Evolutionary conservation across 2,888 invertebrate species (phyloP).

Genomic region (Neoitamus cyanurus): DNA sequence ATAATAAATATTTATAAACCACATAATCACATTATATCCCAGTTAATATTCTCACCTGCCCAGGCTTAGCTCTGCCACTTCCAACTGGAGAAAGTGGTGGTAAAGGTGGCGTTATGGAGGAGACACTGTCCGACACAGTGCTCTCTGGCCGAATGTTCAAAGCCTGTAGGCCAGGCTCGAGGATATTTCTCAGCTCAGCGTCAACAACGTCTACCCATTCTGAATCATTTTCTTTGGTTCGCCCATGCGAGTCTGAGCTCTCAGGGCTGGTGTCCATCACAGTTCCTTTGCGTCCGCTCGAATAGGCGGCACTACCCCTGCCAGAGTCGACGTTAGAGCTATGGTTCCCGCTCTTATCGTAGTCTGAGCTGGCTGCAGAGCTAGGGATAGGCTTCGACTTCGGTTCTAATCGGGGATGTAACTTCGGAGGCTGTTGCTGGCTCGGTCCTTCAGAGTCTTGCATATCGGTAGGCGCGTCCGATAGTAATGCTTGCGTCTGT

Average conservation of each 20-base stretch:
- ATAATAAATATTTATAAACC: neutral
- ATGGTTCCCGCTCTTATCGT: constrained; percentile 79
- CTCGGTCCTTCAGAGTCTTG: constrained; percentile 24
- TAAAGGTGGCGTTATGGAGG: constrained; percentile 81
- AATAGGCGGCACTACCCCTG: constrained; percentile 83
- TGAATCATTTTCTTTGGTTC: constrained; percentile 71
- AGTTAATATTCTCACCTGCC: constrained; percentile 39
- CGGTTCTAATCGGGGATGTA: constrained; percentile 34
- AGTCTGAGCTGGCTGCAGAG: constrained; percentile 77
- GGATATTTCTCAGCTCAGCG: constrained; percentile 80
- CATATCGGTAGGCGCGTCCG: neutral
- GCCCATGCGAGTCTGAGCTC: constrained; percentile 68
- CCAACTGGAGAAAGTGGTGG: constrained; percentile 80
- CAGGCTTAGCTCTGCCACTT: constrained; percentile 57
- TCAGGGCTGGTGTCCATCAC: constrained; percentile 71
- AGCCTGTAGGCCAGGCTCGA: constrained; percentile 79
- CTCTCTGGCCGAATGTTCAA: constrained; percentile 72
- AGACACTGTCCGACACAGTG: constrained; percentile 73
- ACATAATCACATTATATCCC: neutral
- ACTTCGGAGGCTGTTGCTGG: constrained; percentile 27
- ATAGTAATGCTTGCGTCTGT: neutral
- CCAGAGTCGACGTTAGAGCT: constrained; percentile 84
- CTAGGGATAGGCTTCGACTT: constrained; percentile 65
- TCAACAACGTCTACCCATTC: constrained; percentile 87
- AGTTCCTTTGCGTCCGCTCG: constrained; percentile 74